Evolutionary conservation across 2,888 invertebrate species (phyloP).

Genomic region (Acanthosepion esculentum): DNA sequence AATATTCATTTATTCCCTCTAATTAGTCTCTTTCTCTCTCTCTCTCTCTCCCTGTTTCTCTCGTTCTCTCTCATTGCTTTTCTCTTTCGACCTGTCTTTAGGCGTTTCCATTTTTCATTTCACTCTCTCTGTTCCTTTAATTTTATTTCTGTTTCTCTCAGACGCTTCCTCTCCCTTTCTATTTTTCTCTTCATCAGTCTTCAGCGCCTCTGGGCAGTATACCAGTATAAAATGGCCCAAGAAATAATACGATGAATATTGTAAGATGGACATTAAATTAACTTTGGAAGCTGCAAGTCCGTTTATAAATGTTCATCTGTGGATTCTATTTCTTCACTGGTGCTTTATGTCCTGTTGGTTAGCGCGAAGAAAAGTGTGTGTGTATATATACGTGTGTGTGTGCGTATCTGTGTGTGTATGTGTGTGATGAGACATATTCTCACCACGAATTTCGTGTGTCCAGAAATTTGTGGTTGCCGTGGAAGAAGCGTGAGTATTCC

Average conservation of each 20-base stretch:
- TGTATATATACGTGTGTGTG: background rate
- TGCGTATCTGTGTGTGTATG: too few species aligned
- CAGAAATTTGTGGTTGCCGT: background rate
- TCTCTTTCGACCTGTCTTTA: too few species aligned
- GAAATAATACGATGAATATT: background rate
- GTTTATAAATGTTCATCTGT: background rate
- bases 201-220: background rate
- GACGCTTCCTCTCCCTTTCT: background rate
- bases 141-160: background rate
- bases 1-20: too few species aligned
- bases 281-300: background rate
- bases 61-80: background rate
- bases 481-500: background rate
- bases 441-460: background rate
- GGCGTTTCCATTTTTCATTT: background rate
- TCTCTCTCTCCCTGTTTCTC: background rate
- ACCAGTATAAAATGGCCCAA: background rate
- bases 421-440: background rate
- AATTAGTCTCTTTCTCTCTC: background rate
- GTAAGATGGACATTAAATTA: constrained; percentile 8
- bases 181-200: background rate
- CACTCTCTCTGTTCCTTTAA: background rate
- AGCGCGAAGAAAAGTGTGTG: background rate
- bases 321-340: constrained; percentile 22
- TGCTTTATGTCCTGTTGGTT: background rate